Conservation (phyloP, 2,888 invertebrate species). For the Callosobruchus maculatus region DNA sequence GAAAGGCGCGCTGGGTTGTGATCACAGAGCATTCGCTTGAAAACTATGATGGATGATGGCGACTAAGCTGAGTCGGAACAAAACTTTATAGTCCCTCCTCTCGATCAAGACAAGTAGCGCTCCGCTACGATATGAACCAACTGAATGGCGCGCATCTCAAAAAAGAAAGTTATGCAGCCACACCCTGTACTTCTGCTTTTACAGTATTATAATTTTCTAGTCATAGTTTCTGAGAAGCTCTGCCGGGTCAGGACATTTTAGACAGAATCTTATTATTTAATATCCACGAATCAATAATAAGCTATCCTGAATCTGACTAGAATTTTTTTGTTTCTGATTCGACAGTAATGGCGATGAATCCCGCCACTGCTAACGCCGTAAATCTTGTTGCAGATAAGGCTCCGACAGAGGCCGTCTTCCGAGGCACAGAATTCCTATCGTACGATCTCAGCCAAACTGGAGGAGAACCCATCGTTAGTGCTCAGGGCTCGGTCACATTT, state of each 20-base stretch:
- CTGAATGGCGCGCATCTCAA: too few species aligned
- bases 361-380: background rate
- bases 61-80: too few species aligned
- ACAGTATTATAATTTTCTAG: too few species aligned
- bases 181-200: too few species aligned
- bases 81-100: background rate
- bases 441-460: slow-evolving; percentile 85
- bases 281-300: too few species aligned
- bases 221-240: too few species aligned
- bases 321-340: background rate
- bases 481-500: slow-evolving; percentile 85
- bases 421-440: slow-evolving; percentile 86
- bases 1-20: too few species aligned
- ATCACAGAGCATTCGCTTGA: too few species aligned
- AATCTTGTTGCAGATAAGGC: slow-evolving; percentile 72
- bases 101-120: background rate
- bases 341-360: background rate
- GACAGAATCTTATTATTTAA: too few species aligned
- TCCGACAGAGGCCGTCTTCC: slow-evolving; percentile 90
- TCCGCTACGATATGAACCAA: background rate
- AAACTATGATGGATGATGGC: too few species aligned
- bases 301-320: too few species aligned
- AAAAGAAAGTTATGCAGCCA: background rate
- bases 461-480: slow-evolving; percentile 84
- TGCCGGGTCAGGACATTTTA: too few species aligned